A percentile compares a stretch with the other conserved stretches of the same genome.
phyloP scores from a whole-genome alignment of 2,888 invertebrate species.

The Polia nebulosa region DNA sequence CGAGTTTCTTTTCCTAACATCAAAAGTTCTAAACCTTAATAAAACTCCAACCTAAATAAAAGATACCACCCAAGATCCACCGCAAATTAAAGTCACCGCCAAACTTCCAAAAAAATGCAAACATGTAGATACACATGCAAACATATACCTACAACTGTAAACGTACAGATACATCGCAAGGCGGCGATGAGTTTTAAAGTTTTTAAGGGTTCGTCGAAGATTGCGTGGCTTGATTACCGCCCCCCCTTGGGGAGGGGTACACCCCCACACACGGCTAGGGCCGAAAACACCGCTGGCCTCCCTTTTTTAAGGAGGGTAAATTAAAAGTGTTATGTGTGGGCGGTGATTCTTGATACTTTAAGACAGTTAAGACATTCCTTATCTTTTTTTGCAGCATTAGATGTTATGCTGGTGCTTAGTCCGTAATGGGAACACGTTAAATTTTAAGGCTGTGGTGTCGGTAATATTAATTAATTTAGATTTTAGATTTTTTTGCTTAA shows the following conservation, averaged over 20 bases:
- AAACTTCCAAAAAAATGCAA: constrained; percentile 73
- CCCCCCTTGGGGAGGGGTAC: constrained; percentile 73
- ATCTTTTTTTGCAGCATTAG: constrained; percentile 55
- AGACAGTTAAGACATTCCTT: constrained; percentile 75
- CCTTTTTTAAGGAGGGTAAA: constrained; percentile 91
- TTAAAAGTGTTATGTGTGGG: constrained; percentile 86
- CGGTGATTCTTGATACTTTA: constrained; percentile 83
- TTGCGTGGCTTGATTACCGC: constrained; percentile 92
- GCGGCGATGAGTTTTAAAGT: constrained; percentile 91
- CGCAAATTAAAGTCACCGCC: constrained; percentile 74
- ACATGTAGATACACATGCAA: constrained; percentile 51
- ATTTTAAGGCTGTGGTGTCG: constrained; percentile 29
- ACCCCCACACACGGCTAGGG: constrained; percentile 81
- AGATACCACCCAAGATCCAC: constrained; percentile 8
- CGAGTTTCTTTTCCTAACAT: no score
- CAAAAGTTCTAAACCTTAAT: neutral
- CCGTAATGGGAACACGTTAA: constrained; percentile 41
- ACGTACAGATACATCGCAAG: constrained; percentile 73
- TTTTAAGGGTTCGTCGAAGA: constrained; percentile 92
- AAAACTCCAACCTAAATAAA: constrained; percentile 33
- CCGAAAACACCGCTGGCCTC: constrained; percentile 87
- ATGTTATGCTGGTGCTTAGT: constrained; percentile 29
- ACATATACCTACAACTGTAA: constrained; percentile 50
- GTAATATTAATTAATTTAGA: constrained; percentile 40
- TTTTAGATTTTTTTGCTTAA: neutral